phyloP scores from a whole-genome alignment of 2,888 invertebrate genomes.

The Mayetiola destructor region DNA sequence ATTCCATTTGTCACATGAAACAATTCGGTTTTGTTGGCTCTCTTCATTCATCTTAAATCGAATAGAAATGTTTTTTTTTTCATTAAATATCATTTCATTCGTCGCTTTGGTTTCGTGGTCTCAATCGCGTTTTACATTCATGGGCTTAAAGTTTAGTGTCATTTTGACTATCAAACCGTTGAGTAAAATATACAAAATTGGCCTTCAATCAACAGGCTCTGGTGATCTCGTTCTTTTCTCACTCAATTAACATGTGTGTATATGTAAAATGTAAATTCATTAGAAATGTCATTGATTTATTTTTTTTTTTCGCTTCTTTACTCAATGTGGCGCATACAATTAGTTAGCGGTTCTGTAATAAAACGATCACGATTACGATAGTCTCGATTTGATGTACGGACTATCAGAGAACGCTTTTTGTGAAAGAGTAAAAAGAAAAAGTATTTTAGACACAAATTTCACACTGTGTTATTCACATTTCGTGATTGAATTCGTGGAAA shows the following conservation, averaged over 20 bases:
- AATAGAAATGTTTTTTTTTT: too few relatives aligned
- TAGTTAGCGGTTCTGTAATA: neutral
- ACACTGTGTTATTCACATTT: too few relatives aligned
- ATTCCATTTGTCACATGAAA: neutral
- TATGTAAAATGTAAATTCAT: too few relatives aligned
- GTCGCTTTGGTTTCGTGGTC: neutral
- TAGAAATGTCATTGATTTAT: slow-evolving; percentile 6
- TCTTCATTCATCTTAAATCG: neutral
- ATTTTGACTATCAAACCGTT: neutral
- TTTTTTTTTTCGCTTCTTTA: too few relatives aligned
- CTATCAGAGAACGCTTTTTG: too few relatives aligned
- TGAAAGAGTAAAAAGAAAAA: too few relatives aligned
- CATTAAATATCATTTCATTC: neutral
- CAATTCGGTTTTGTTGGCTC: neutral
- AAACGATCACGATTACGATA: neutral
- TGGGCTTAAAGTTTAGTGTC: neutral
- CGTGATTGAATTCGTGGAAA: too few relatives aligned
- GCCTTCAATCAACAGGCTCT: neutral
- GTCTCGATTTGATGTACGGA: neutral
- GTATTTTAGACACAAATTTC: too few relatives aligned
- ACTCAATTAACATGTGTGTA: too few relatives aligned
- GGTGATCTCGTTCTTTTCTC: too few relatives aligned
- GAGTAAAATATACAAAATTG: slow-evolving; percentile 1
- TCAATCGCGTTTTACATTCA: neutral
- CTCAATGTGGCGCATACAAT: neutral